Base-by-base conservation (phyloP, 2,888 invertebrate species). In the Leptopterna dolabrata region DNA sequence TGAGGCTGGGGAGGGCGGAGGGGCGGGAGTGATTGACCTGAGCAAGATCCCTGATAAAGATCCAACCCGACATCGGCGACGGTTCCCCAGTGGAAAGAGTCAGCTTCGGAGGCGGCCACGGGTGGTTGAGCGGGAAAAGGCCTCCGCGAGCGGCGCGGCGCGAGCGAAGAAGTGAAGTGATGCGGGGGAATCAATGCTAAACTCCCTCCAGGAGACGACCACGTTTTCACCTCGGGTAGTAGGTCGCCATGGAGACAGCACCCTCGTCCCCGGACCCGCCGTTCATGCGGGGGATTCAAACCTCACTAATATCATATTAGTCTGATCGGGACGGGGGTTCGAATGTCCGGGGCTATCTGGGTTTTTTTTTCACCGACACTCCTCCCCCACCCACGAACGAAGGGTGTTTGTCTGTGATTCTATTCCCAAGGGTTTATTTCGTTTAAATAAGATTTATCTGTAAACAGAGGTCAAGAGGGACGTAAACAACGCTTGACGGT, bases 141-240 rank as follows among this genome's bases (percentile, higher is more conserved):
- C 63, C n/a, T 51, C 63, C 73, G 73, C 73, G 36, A 16, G 36
- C 30, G 73, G 24, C 63, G 63, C 63, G 63, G 24, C 63, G 63
- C 63, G 63, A 63, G 24, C 73, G 73, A 73, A 30, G 36, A 73
- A 73, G 71, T 19, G 36, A 73, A 73, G n/a, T 6, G 73, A 73
- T n/a, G 78, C 24, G 11, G 78, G 47, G 76, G 85, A 85, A 85
- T 85, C 85, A 76, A 85, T 85, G 85, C 29, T 76, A 24, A 85
- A 85, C 45, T 45, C 19, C n/a, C 19, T 16, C 27, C 43, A 19
- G 83, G 36, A 63, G 83, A 30, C 24, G 55, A 51, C 55, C 27
- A 85, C 76, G 85, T 85, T 85, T 85, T 85, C 45, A 36, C 45
- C 11, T 76, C 85, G 85, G 85, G 9, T 73, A 85, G 85, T 85